Conservation (phyloP, 2,113 vertebrate genomes). For the Condylura cristata region DNA sequence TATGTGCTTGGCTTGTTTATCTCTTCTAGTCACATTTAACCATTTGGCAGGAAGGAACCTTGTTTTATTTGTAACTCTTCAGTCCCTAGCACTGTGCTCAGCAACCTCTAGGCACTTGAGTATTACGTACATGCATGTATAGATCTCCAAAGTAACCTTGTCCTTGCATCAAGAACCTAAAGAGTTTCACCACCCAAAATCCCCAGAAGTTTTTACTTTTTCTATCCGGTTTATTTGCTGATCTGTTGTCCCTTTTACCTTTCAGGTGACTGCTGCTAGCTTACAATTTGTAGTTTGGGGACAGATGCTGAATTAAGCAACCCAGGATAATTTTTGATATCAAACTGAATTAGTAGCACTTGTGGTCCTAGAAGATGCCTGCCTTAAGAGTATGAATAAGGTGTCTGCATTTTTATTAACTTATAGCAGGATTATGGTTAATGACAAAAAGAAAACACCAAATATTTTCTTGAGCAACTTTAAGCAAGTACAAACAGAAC, state of each 20-base stretch:
- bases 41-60: neutral
- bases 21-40: neutral
- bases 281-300: neutral
- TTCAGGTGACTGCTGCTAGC: neutral
- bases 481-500: conserved; percentile 59
- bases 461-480: conserved; percentile 67
- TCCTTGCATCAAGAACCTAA: neutral
- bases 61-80: neutral
- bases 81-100: neutral
- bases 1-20: neutral
- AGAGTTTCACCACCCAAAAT: neutral
- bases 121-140: neutral
- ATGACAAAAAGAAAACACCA: conserved; percentile 55
- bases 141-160: neutral
- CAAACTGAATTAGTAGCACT: conserved; percentile 28
- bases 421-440: conserved; percentile 65
- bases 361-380: conserved; percentile 24
- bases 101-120: neutral
- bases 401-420: conserved; percentile 55
- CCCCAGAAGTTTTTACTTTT: neutral
- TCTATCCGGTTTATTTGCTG: neutral
- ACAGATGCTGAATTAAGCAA: neutral
- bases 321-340: conserved; percentile 21
- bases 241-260: neutral
- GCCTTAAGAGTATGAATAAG: conserved; percentile 45